phyloP scores from a whole-genome alignment of 2,797 vertebrate genomes.

The Geotrypetes seraphini region DNA sequence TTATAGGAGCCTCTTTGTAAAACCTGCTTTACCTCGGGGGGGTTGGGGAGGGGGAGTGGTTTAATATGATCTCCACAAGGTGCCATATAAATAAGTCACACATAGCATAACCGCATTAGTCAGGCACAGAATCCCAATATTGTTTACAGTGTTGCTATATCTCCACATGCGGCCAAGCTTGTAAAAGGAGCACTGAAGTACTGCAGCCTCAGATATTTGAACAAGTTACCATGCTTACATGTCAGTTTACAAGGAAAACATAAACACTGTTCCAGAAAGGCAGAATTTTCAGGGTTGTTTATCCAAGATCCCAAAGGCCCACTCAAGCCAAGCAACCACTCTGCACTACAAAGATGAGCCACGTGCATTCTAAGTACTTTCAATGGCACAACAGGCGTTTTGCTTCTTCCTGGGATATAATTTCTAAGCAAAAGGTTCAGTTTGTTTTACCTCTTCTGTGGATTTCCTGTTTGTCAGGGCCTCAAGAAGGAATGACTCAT shows the following conservation, averaged over 20 bases:
- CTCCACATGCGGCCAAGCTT: too few relatives aligned
- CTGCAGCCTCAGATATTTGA: constrained; percentile 26
- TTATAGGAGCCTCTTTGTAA: too few relatives aligned
- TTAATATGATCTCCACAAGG: too few relatives aligned
- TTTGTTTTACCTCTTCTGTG: constrained; percentile 20
- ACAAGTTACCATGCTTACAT: constrained; percentile 31
- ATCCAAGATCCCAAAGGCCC: constrained; percentile 14
- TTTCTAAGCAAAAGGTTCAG: constrained; percentile 8
- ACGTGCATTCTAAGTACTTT: constrained; percentile 3
- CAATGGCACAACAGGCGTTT: constrained; percentile 1
- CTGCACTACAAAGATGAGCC: constrained; percentile 11
- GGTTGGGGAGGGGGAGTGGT: too few relatives aligned
- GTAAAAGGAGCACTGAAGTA: too few relatives aligned
- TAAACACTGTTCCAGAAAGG: constrained; percentile 36
- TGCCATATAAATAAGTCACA: too few relatives aligned
- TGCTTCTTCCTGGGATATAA: constrained; percentile 16
- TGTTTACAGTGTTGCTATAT: too few relatives aligned
- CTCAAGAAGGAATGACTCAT: constrained; percentile 6
- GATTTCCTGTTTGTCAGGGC: constrained; percentile 13
- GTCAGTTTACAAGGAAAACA: constrained; percentile 41
- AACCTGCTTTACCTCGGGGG: too few relatives aligned
- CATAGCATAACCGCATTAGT: too few relatives aligned
- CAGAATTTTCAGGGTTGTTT: constrained; percentile 19
- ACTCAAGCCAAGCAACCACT: constrained; percentile 10
- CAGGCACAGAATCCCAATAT: too few relatives aligned